Base-by-base conservation (phyloP, 2,888 invertebrate species). In the Sinhomidia bicolor region DNA sequence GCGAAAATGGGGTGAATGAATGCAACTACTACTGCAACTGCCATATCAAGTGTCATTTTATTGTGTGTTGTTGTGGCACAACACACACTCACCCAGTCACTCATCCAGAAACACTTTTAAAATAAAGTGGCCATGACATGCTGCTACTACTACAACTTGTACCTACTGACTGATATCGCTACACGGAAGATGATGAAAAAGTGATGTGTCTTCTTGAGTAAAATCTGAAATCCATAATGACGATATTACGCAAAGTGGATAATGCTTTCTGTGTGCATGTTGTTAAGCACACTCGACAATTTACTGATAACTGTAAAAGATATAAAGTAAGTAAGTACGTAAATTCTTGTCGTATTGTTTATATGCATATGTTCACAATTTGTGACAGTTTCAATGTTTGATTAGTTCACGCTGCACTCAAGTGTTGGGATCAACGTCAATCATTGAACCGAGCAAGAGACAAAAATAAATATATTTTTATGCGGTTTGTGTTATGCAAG, bases 41-140 rank as follows among this genome's bases (percentile, higher is more conserved):
- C 74, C 82, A 81, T 81, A 87, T 87, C 87, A 88, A 84, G 88
- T 88, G 88, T 79, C 88, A 88, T 65, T 88, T 82, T 65, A 78
- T 83, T 88, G 68, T 47, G 57, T 68, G 68, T 60, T 68, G 68
- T 60, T 84, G 71, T 88, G 84, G 36, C 88, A 88, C 84, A 88
- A 84, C 80, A 84, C 78, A 88, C 83, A 83, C 88, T 88, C 83
- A 36, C 68, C 81, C 60, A 82, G 44, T 76, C 88, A 88, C n/a
- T 88, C 88, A 88, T 81, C 87, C 79, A 78, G 78, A 88, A 88
- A 57, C 78, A 60, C 84, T 88, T 84, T 36, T 26, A 65, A 85
- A 71, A 57, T 84, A 62, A 84, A 88, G 88, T 88, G 88, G 79
- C 47, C 57, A 82, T 83, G 78, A 78, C 80, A 80, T 41, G 71